Conservation (phyloP, 1,140 invertebrate genomes). For the Aplysia californica region DNA sequence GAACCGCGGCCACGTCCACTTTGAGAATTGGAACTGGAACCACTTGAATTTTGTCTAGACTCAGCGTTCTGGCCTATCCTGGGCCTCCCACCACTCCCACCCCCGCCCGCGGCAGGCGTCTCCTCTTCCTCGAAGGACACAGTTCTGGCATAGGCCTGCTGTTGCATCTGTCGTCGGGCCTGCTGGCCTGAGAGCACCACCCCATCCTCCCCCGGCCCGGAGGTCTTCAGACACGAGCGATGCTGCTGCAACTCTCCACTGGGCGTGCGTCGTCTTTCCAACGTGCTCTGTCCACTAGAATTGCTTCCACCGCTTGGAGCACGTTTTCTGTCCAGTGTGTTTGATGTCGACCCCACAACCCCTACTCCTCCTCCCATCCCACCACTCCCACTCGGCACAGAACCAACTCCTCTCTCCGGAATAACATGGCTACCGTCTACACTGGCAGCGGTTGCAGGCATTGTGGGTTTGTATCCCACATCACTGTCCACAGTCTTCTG, state of each 20-base stretch:
- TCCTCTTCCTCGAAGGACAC: conserved; percentile 28
- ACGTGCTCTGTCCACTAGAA: background rate
- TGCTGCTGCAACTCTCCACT: background rate
- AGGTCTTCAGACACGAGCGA: background rate
- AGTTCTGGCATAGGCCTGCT: conserved; percentile 3
- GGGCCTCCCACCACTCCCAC: no score
- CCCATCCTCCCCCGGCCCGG: background rate
- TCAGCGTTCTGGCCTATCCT: no score
- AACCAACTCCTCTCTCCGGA: background rate
- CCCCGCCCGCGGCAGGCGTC: no score
- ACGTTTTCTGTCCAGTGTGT: background rate
- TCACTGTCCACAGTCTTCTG: no score
- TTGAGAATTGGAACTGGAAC: no score
- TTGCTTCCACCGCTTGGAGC: background rate
- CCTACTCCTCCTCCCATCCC: no score
- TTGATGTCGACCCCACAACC: no score
- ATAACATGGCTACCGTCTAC: background rate
- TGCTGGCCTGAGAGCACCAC: background rate
- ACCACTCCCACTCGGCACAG: background rate
- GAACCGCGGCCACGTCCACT: no score
- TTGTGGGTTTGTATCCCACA: no score
- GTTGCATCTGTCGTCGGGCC: background rate
- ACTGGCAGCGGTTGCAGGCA: no score
- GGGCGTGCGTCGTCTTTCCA: background rate
- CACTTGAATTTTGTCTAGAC: no score